These are phyloP conservation scores for Nixonia krombeini DNA, from an alignment of 1,140 invertebrate genomes.

Conservation along the genomic window DNA sequence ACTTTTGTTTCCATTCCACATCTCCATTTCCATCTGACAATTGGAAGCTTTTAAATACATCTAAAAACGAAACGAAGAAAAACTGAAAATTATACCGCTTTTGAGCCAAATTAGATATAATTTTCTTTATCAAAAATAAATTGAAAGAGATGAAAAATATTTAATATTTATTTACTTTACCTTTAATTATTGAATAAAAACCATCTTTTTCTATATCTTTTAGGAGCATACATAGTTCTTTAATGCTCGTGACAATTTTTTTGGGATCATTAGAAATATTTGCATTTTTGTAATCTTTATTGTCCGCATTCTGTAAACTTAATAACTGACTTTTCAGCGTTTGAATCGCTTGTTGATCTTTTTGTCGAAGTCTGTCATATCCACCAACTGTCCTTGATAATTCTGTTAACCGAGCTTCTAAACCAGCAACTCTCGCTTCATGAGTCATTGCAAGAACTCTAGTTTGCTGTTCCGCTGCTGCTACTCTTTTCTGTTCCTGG, in stretches of 20 bases:
- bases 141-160: no score
- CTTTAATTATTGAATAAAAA: slow-evolving; percentile 54
- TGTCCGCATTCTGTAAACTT: slow-evolving; percentile 61
- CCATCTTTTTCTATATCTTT: slow-evolving; percentile 59
- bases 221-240: slow-evolving; percentile 54
- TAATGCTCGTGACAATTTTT: slow-evolving; percentile 59
- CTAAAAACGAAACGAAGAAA: slow-evolving; percentile 41
- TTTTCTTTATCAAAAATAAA: neutral
- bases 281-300: slow-evolving; percentile 51
- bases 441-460: slow-evolving; percentile 77
- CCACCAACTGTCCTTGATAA: slow-evolving; percentile 84
- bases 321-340: slow-evolving; percentile 76
- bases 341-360: slow-evolving; percentile 83
- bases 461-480: slow-evolving; percentile 78
- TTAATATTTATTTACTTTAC: slow-evolving; percentile 30
- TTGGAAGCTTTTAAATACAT: slow-evolving; percentile 54
- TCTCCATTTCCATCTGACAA: slow-evolving; percentile 51
- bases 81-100: no score
- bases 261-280: slow-evolving; percentile 50
- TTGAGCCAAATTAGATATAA: no score
- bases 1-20: slow-evolving; percentile 70
- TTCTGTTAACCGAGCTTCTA: slow-evolving; percentile 85
- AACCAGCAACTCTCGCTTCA: slow-evolving; percentile 82
- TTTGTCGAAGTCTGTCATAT: slow-evolving; percentile 81
- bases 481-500: slow-evolving; percentile 78